Percentiles rank a stretch among this genome's conserved stretches.
Evolutionary conservation across 2,888 invertebrate genomes (phyloP).

Genomic region (Mechanitis messenoides): DNA sequence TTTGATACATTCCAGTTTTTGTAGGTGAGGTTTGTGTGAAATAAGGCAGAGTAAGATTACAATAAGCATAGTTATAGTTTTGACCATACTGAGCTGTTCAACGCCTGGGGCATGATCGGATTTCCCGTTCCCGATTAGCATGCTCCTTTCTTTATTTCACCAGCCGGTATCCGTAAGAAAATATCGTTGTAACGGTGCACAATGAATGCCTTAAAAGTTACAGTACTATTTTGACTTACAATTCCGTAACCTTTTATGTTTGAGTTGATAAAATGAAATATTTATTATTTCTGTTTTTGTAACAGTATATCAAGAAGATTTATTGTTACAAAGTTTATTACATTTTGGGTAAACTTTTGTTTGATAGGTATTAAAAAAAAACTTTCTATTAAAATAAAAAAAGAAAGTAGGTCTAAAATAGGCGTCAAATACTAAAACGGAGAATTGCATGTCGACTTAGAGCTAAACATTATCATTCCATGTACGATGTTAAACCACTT

Average conservation of each 20-base stretch:
- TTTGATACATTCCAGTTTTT: conserved; percentile 61
- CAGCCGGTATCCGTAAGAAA: conserved; percentile 58
- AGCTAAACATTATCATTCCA: conserved; percentile 70
- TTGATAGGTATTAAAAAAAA: conserved; percentile 15
- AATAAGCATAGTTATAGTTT: conserved; percentile 33
- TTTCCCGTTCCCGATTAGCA: conserved; percentile 67
- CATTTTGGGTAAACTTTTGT: no score
- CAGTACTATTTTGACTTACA: conserved; percentile 2
- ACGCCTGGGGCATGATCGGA: conserved; percentile 58
- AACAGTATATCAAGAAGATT: no score
- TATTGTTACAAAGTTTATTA: no score
- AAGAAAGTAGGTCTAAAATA: conserved; percentile 61
- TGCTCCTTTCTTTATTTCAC: conserved; percentile 64
- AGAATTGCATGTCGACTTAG: conserved; percentile 56
- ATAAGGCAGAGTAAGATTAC: conserved; percentile 36
- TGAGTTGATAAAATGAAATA: no score
- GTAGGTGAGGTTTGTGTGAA: conserved; percentile 28
- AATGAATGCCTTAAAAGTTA: conserved; percentile 37
- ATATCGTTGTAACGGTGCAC: conserved; percentile 66
- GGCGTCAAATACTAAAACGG: conserved; percentile 32
- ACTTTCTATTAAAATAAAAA: conserved; percentile 48
- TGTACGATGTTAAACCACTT: conserved; percentile 71
- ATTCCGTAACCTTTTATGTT: not conserved
- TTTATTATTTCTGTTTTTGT: no score
- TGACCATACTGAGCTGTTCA: conserved; percentile 39